Percentiles rank a stretch among this genome's conserved stretches.
These are phyloP conservation scores for Triplophysa yarkandensis DNA, from an alignment of 2,797 vertebrate species.

Conservation along the genomic window DNA sequence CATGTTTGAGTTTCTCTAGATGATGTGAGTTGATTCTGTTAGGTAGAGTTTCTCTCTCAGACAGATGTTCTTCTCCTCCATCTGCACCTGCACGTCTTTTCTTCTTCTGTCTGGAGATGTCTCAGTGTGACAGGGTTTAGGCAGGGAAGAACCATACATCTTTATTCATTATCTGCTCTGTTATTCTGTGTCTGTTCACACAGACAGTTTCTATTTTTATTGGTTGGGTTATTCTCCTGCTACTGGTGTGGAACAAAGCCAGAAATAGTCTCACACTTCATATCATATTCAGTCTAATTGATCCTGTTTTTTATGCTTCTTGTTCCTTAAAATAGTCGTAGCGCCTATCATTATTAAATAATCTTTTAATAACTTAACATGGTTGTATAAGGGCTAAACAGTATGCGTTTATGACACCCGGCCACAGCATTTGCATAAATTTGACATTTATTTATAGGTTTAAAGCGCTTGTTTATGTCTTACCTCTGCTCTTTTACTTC, in stretches of 20 bases:
- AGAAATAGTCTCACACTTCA: constrained; percentile 19
- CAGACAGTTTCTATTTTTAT: constrained; percentile 25
- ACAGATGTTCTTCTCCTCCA: background rate
- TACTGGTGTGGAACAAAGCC: background rate
- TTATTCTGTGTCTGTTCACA: constrained; percentile 27
- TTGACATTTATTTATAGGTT: too few species aligned
- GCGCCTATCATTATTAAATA: background rate
- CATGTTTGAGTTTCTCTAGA: background rate
- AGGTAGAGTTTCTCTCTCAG: background rate
- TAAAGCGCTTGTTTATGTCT: too few species aligned
- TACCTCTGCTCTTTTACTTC: too few species aligned
- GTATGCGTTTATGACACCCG: too few species aligned
- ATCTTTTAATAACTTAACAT: too few species aligned
- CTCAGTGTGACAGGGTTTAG: constrained; percentile 8
- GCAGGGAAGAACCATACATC: background rate
- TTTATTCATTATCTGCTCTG: constrained; percentile 43
- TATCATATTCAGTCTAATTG: constrained; percentile 3
- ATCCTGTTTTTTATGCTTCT: constrained; percentile 2
- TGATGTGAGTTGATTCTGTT: background rate
- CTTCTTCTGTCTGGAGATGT: background rate
- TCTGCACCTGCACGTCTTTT: background rate
- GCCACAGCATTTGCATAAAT: too few species aligned
- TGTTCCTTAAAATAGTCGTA: constrained; percentile 15
- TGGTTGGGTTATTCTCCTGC: background rate
- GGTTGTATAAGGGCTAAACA: too few species aligned